Percentiles rank a stretch among this genome's conserved stretches.
Conservation (phyloP, 2,113 vertebrate genomes). For the Seriola aureovittata region DNA sequence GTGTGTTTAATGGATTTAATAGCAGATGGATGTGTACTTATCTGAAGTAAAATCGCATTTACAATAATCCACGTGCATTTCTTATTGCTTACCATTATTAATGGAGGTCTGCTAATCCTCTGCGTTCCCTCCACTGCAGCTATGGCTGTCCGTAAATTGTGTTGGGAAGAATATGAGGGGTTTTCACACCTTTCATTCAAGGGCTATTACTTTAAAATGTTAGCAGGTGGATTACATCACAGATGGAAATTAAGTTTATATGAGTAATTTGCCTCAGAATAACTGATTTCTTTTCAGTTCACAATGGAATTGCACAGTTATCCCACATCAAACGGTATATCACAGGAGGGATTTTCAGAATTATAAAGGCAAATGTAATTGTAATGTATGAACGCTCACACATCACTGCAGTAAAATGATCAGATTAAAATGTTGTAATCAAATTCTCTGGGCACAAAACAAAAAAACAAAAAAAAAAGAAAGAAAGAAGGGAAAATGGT, state of each 20-base stretch:
- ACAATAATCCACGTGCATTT: slow-evolving; percentile 35
- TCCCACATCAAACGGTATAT: not conserved
- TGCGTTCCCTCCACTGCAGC: not conserved
- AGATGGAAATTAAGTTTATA: not conserved
- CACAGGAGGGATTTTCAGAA: not conserved
- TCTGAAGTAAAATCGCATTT: slow-evolving; percentile 34
- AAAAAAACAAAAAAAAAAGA: not conserved
- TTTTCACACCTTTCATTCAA: slow-evolving; percentile 17
- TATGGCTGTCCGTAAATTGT: not conserved
- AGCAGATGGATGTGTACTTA: slow-evolving; percentile 46
- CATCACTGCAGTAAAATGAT: not conserved
- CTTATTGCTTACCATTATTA: slow-evolving; percentile 16
- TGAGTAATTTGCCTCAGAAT: slow-evolving; percentile 7
- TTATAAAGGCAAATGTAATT: not conserved
- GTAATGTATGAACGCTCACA: not conserved
- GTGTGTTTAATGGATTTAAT: slow-evolving; percentile 47
- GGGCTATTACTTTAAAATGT: not conserved
- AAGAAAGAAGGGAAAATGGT: slow-evolving; percentile 50
- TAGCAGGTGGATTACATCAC: slow-evolving; percentile 7
- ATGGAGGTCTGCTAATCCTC: slow-evolving; percentile 25
- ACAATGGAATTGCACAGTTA: not conserved
- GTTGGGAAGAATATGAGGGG: not conserved
- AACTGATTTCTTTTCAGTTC: not conserved
- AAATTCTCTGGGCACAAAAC: slow-evolving; percentile 32
- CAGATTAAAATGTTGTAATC: slow-evolving; percentile 30